Evolutionary conservation across 2,797 vertebrate species (phyloP).

Genomic region (Phylloscopus collybita): DNA sequence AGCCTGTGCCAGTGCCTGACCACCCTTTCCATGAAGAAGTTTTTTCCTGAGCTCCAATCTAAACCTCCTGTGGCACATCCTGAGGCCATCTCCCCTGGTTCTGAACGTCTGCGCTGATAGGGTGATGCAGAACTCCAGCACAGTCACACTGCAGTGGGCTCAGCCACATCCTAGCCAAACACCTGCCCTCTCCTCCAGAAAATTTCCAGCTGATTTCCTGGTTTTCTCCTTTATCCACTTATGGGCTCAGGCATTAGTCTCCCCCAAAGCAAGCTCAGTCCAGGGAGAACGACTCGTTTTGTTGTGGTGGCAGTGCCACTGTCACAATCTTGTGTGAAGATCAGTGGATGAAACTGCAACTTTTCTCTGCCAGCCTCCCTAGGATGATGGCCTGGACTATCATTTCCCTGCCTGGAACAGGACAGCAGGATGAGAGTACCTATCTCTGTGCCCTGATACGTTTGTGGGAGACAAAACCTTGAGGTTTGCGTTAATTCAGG

Average conservation of each 20-base stretch:
- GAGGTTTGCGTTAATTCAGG: neutral
- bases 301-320: neutral
- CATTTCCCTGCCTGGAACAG: neutral
- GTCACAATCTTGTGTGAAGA: neutral
- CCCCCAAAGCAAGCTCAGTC: neutral
- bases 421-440: neutral
- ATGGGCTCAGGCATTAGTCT: neutral
- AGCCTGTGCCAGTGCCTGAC: neutral
- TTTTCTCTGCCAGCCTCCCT: neutral
- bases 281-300: rapidly evolving
- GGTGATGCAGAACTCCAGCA: neutral
- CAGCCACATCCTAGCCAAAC: neutral
- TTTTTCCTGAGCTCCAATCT: neutral
- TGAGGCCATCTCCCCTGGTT: neutral
- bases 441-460: neutral
- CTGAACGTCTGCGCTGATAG: rapidly evolving
- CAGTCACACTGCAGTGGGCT: neutral
- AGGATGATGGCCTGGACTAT: neutral
- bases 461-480: neutral
- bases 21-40: neutral
- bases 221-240: neutral
- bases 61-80: neutral
- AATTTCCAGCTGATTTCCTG: neutral
- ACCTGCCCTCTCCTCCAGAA: neutral
- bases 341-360: neutral